Evolutionary conservation across 2,797 vertebrate species (phyloP).

Genomic region (Sorex maritimensis): DNA sequence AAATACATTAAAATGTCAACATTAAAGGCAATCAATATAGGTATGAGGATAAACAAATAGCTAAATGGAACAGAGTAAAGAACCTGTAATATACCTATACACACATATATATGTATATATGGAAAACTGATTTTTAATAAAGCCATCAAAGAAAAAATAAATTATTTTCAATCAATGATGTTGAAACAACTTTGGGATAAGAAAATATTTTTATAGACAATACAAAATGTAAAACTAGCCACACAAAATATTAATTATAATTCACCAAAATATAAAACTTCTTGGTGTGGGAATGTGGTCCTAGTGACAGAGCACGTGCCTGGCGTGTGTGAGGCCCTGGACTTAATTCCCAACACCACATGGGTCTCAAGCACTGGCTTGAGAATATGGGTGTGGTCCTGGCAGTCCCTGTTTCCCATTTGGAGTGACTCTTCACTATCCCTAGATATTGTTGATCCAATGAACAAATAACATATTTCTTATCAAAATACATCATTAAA

Average conservation of each 20-base stretch:
- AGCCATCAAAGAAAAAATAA: slow-evolving; percentile 1
- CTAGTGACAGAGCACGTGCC: not conserved
- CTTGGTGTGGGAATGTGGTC: no score
- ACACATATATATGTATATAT: not conserved
- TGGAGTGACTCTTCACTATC: not conserved
- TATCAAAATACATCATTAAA: not conserved
- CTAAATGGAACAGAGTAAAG: not conserved
- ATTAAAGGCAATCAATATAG: not conserved
- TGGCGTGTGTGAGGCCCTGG: not conserved
- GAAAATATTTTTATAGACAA: slow-evolving; percentile 18
- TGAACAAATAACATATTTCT: no score
- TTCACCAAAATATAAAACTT: slow-evolving; percentile 52
- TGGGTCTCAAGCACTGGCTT: not conserved
- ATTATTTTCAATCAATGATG: not conserved
- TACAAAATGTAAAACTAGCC: slow-evolving; percentile 26
- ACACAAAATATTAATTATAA: not conserved
- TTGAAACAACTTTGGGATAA: not conserved
- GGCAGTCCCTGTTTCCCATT: not conserved
- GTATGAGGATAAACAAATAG: not conserved
- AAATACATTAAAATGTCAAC: slow-evolving; percentile 23
- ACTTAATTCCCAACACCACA: no score
- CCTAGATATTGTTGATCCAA: no score
- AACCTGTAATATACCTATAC: no score
- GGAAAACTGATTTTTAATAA: slow-evolving; percentile 53
- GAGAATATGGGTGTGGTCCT: not conserved